phyloP scores from a whole-genome alignment of 2,888 invertebrate genomes.

The Macrophya annulata region DNA sequence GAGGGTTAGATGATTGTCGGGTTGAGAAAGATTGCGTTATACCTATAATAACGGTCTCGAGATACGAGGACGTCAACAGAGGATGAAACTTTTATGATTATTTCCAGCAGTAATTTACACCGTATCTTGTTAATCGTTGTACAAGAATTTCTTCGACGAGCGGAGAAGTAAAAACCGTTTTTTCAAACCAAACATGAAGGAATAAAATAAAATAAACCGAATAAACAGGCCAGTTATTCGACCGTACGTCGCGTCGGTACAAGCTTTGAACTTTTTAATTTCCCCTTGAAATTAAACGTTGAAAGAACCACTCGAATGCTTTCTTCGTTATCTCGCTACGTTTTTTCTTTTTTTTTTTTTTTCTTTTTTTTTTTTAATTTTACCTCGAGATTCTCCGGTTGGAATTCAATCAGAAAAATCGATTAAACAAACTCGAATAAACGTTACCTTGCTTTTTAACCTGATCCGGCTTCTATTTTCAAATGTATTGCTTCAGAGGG shows the following conservation, averaged over 20 bases:
- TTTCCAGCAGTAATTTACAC: conserved; percentile 21
- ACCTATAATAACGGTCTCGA: conserved; percentile 24
- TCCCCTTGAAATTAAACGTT: conserved; percentile 39
- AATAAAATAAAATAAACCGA: background rate
- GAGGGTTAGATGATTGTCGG: conserved; percentile 3
- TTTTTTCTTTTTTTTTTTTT: conserved; percentile 3
- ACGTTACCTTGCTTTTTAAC: conserved; percentile 41
- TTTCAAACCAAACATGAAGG: background rate
- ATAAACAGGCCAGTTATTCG: conserved; percentile 22
- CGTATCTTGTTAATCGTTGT: conserved; percentile 23
- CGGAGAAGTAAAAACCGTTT: background rate
- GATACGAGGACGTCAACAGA: conserved; percentile 25
- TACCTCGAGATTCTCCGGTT: background rate
- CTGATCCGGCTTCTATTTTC: conserved; percentile 5
- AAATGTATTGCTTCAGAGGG: conserved; percentile 35
- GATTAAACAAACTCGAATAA: conserved; percentile 43
- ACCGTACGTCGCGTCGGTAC: background rate
- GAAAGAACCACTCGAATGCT: conserved; percentile 37
- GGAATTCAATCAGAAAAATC: conserved; percentile 52
- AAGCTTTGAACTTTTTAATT: conserved; percentile 53
- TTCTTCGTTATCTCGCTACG: conserved; percentile 33
- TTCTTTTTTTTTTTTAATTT: background rate
- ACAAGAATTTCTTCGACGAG: background rate
- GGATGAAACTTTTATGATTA: conserved; percentile 41
- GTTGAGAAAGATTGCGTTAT: conserved; percentile 9